Evolutionary conservation across 2,888 invertebrate species (phyloP).

Genomic region (Sycophila texana): DNA sequence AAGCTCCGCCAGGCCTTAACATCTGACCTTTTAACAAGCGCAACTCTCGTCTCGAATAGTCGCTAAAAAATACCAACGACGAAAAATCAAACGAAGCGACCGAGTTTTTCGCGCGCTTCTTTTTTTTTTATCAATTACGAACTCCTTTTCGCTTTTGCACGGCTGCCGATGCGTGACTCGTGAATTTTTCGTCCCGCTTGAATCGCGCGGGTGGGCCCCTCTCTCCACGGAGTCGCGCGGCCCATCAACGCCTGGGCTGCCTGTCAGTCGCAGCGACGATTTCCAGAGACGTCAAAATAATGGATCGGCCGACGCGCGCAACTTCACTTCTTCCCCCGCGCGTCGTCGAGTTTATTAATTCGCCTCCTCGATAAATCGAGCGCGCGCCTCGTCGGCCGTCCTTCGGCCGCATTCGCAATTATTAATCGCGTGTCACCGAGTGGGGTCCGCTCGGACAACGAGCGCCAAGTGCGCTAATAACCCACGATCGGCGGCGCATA

Average conservation of each 20-base stretch:
- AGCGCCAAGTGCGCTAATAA: conserved; percentile 45
- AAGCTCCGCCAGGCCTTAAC: too few species aligned
- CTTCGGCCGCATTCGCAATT: conserved; percentile 22
- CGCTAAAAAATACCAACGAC: too few species aligned
- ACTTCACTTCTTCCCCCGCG: not conserved
- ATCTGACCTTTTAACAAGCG: too few species aligned
- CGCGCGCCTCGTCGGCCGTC: not conserved
- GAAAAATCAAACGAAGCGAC: not conserved
- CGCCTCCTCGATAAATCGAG: conserved; percentile 31
- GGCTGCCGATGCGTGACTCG: too few species aligned
- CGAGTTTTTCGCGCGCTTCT: too few species aligned
- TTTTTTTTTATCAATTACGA: too few species aligned
- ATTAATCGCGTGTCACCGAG: conserved; percentile 48
- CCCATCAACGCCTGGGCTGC: not conserved
- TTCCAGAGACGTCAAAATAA: conserved; percentile 7
- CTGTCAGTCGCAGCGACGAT: not conserved
- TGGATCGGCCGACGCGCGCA: not conserved
- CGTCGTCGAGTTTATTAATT: conserved; percentile 35
- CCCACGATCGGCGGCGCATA: conserved; percentile 4
- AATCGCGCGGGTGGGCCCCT: too few species aligned
- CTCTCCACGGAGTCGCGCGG: too few species aligned
- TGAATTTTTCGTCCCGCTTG: too few species aligned
- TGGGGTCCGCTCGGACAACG: conserved; percentile 43
- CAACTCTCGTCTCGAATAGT: too few species aligned
- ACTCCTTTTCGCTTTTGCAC: too few species aligned